Evolutionary conservation across 2,797 vertebrate species (phyloP), one percentile per base, ranked within the genome.

Genomic region (Scomberomorus guttatus): DNA sequence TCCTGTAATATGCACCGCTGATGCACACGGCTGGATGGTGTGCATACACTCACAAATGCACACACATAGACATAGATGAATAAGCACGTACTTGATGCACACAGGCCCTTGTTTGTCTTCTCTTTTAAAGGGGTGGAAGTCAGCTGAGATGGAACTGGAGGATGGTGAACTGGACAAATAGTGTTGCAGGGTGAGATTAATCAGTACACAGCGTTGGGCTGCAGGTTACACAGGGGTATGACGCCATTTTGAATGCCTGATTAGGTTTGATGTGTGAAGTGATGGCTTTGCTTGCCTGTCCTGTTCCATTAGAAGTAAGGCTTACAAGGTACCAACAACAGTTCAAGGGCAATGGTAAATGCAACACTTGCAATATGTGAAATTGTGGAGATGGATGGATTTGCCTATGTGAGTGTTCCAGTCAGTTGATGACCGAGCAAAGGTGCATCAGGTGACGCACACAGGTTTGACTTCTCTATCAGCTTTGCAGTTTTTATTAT

Each of bases 1-100:
- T 61, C 74, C 84, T 67, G 73, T 61, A 87, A 56, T 76, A 81
- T 86, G 72, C 82, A 83, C 77, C 17, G 79, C 69, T 77, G 80
- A 87, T 74, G 78, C 72, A 70, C 72, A 72, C 13, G 34, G 59
- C 77, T 29, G 5, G 92, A 92, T 92, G 89, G 87, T 2, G 44
- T 29, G 51, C 24, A 56, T 29, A 73, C 67, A 69, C 74, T 50
- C 60, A 60, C 72, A 70, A 14, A 72, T 18, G 7, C 63, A 75
- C 58, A 73, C 50, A 61, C 46, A 72, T 3, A 51, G 5, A 17
- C 46, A 27, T 17, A 27, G 42, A 52, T 65, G 63, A 75, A 59
- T 24, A 72, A 37, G 60, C 73, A 61, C n/a, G 7, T 46, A 57
- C 66, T 34, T 67, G 44, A 50, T 22, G 62, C 79, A 78, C 65